These are phyloP conservation scores for Lucifuga dentata DNA, from an alignment of 2,113 vertebrate species.

Conservation along the genomic window DNA sequence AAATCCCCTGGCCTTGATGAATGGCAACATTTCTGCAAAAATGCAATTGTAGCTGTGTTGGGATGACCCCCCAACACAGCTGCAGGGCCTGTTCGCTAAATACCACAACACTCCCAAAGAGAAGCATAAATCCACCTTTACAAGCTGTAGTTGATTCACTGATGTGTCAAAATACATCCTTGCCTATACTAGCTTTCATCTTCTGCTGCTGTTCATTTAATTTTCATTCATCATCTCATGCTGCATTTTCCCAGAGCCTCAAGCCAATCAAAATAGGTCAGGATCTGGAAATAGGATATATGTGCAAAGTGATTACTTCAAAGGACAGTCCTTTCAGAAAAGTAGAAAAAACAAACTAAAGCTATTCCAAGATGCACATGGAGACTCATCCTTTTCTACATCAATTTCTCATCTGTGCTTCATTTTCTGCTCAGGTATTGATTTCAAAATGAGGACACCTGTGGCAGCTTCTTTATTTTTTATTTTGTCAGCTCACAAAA, in stretches of 20 bases:
- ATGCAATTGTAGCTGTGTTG: too few relatives aligned
- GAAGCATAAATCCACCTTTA: not conserved
- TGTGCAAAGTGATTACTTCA: slow-evolving; percentile 43
- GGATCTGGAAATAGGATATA: slow-evolving; percentile 29
- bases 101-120: too few relatives aligned
- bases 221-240: slow-evolving; percentile 20
- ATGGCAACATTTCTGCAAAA: too few relatives aligned
- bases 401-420: slow-evolving; percentile 32
- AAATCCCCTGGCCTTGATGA: too few relatives aligned
- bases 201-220: slow-evolving; percentile 36
- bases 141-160: slow-evolving; percentile 24
- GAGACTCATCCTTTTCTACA: slow-evolving; percentile 9
- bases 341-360: slow-evolving; percentile 46
- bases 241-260: slow-evolving; percentile 4
- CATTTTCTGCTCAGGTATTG: slow-evolving; percentile 49
- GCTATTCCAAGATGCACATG: slow-evolving; percentile 28
- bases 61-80: too few relatives aligned
- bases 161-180: slow-evolving; percentile 31
- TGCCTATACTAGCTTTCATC: slow-evolving; percentile 10
- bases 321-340: slow-evolving; percentile 34
- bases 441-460: slow-evolving; percentile 60
- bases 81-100: too few relatives aligned
- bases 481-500: slow-evolving; percentile 3
- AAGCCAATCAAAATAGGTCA: slow-evolving; percentile 26
- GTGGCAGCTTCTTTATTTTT: slow-evolving; percentile 32